Percentiles rank a stretch among this genome's conserved stretches.
Conservation (phyloP, 23 tunicate genomes). For the Trididemnum clinides region DNA sequence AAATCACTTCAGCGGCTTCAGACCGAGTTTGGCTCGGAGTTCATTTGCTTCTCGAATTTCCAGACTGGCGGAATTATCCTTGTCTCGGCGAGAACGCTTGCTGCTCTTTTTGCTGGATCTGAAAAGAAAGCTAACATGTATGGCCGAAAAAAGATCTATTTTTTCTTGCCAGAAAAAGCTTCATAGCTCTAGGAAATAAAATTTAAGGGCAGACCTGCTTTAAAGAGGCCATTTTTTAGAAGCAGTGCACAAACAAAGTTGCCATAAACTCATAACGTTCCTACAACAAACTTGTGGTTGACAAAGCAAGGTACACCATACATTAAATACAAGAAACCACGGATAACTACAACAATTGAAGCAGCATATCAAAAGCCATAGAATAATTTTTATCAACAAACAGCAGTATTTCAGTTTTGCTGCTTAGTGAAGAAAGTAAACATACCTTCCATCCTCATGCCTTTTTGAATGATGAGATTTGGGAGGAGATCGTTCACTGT, state of each 20-base stretch:
- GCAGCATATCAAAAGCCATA: background rate
- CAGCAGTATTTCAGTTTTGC: no score
- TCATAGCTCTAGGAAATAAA: no score
- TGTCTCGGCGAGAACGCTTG: constrained; percentile 37
- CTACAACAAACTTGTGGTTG: no score
- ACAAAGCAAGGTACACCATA: no score
- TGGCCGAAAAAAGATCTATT: background rate
- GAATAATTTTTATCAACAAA: no score
- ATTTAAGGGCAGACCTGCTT: no score
- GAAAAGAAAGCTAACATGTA: constrained; percentile 16
- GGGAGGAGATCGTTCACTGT: constrained; percentile 50
- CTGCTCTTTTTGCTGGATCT: constrained; percentile 70
- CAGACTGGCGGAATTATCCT: constrained; percentile 32
- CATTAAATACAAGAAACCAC: no score
- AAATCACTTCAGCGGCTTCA: constrained; percentile 69
- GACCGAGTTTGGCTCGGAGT: constrained; percentile 84
- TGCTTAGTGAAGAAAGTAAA: background rate
- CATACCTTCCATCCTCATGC: constrained; percentile 40
- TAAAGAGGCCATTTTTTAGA: no score
- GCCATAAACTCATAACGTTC: no score
- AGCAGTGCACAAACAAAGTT: no score
- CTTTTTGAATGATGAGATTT: constrained; percentile 60
- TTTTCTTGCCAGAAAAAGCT: background rate
- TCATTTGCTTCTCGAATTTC: constrained; percentile 88
- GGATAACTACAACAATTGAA: background rate